These are phyloP conservation scores for Atherinosoma microstoma DNA, from an alignment of 2,797 vertebrate species.

Conservation along the genomic window DNA sequence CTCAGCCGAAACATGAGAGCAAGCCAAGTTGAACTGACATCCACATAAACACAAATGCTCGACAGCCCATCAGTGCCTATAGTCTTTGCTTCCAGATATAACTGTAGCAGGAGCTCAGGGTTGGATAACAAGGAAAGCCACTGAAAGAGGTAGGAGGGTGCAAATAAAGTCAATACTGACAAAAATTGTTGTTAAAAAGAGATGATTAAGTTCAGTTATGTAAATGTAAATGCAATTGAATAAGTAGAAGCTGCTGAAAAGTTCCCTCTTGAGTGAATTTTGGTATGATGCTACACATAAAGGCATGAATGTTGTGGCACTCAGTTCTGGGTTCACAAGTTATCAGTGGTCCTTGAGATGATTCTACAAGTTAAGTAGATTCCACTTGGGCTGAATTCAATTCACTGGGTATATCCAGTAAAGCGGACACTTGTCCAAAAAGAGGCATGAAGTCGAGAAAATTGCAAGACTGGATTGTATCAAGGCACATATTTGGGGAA, in stretches of 20 bases:
- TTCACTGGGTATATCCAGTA: background rate
- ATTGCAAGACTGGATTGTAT: too few relatives aligned
- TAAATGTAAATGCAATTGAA: background rate
- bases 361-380: background rate
- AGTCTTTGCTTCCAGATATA: slow-evolving; percentile 26
- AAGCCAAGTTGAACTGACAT: slow-evolving; percentile 26
- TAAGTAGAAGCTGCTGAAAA: background rate
- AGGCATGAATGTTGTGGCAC: too few relatives aligned
- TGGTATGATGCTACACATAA: background rate
- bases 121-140: slow-evolving; percentile 9
- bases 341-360: too few relatives aligned
- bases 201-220: background rate
- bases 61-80: background rate
- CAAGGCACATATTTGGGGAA: too few relatives aligned
- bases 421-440: background rate
- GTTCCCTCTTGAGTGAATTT: too few relatives aligned
- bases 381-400: background rate
- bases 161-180: background rate
- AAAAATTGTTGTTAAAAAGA: background rate
- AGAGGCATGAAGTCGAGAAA: too few relatives aligned
- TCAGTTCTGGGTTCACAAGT: too few relatives aligned
- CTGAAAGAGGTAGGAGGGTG: too few relatives aligned
- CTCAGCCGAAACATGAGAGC: slow-evolving; percentile 14
- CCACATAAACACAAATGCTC: slow-evolving; percentile 21
- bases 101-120: slow-evolving; percentile 11